Base-by-base conservation (phyloP, 2,113 vertebrate species). In the Dolichotis patagonum region DNA sequence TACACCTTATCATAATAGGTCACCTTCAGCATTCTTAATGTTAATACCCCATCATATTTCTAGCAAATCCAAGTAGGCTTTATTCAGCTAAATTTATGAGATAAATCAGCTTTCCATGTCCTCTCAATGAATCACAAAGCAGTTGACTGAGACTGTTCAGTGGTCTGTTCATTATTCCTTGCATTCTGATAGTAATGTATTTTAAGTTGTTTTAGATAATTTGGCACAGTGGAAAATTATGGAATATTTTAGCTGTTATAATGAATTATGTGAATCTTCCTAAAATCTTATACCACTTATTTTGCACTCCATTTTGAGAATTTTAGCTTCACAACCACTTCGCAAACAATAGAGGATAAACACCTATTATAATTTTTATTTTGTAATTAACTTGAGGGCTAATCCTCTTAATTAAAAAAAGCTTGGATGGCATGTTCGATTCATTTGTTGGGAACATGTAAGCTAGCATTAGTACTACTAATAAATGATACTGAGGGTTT, bases 41-140 rank as follows among this genome's bases (percentile, higher is more conserved):
- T 35, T 93, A 41, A 92, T 46, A 93, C 49, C 62, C 14, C 46
- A 81, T 84, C 87, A 96, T 85, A 95, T 96, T 92, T 95, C 77
- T 80, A 94, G 94, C 28, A 97, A 96, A 88, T 95, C 52, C 65
- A 96, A 77, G 95, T 71, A 96, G 52, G 4, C 82, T 96, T 96
- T 92, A 90, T 82, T 97, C 96, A 92, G 69, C 85, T 96, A 65
- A 96, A 17, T 94, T 95, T 94, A 96, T 94, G 56, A n/a, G 28
- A 94, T 94, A 85, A 96, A 88, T 91, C 85, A 91, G 86, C 82
- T 80, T 97, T 96, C 35, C 24, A 84, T 97, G 82, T 80, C 49
- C 35, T 95, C 41, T 95, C 96, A 97, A 91, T 96, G 67, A 96
- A 96, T 93, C 95, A 97, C 54, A 96, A 89, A 86, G 96, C 96